phyloP scores from a whole-genome alignment of 2,797 vertebrate species.

The Antrozous pallidus region DNA sequence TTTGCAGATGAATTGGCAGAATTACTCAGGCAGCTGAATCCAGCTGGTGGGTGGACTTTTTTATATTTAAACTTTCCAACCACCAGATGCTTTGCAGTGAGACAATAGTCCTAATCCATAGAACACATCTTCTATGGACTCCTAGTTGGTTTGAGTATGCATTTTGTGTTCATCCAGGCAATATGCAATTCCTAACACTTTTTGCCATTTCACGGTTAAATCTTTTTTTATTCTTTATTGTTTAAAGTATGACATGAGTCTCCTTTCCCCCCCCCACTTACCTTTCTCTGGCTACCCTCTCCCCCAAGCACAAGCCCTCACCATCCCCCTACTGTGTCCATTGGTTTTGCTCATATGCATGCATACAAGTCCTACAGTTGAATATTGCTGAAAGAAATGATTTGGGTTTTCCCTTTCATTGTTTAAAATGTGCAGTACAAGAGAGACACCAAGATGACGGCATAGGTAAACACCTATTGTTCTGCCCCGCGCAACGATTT shows the following conservation, averaged over 20 bases:
- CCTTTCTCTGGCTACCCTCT: too few species aligned
- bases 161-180: neutral
- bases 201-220: neutral
- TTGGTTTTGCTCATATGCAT: too few species aligned
- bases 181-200: neutral
- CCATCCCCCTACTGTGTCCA: too few species aligned
- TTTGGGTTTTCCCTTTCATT: constrained; percentile 26
- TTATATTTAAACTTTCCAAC: constrained; percentile 43
- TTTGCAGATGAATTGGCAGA: constrained; percentile 51
- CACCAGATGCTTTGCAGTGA: constrained; percentile 48
- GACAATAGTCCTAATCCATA: neutral
- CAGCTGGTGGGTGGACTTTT: constrained; percentile 18
- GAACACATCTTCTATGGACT: neutral
- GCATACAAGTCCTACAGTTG: neutral
- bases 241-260: too few species aligned
- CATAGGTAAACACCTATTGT: too few species aligned
- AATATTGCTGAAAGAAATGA: neutral
- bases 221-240: neutral
- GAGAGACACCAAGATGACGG: too few species aligned
- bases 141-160: neutral
- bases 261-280: too few species aligned
- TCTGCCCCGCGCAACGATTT: too few species aligned
- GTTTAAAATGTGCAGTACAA: constrained; percentile 22
- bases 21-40: neutral
- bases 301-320: too few species aligned